Evolutionary conservation across 1,140 invertebrate genomes (phyloP), one percentile per base, ranked within the genome.

Genomic region (Lepidotrigona ventralis): DNA sequence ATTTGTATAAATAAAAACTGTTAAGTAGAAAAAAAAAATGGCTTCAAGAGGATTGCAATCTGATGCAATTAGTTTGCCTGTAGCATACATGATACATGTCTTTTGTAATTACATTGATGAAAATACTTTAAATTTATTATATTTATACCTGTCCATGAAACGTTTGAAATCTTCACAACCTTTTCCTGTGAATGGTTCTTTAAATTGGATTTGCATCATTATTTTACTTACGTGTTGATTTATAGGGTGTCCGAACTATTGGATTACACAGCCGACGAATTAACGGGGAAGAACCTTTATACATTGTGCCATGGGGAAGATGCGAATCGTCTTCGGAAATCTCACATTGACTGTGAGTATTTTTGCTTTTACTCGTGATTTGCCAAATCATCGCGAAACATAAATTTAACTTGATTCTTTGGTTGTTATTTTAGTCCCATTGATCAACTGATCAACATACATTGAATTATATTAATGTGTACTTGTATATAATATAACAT

Each of bases 241-340:
- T 89, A 51, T 92, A 99, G 98, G 95, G 97, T 99, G 26, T 97
- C 97, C 21, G 98, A 99, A 88, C 94, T 99, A 82, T 94, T 99
- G 87, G 98, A 99, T 91, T 99, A 99, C 92, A 96, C 97, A 0
- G 96, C 98, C 9, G 98, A 99, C 88, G 98, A 99, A 94, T 94
- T 99, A 80, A 98, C 97, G 71, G 98, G 98, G 81, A 98, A 97
- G 93, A 99, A 98, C 93, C 95, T 99, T 75, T 99, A 99, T 94
- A 96, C 97, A 33, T 95, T 99, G 78, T 99, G 98, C 93, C 98
- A 99, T 93, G 98, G 98, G 39, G 98, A 99, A 94, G 98, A 99
- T 93, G 97, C 98, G 23, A 96, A 98, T 93, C 98, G 97, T 93
- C 95, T 99, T 89, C 96, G 98, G 88, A 99, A 98, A 95, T 97